phyloP scores from a whole-genome alignment of 2,888 invertebrate species.

The Orthosia cruda region DNA sequence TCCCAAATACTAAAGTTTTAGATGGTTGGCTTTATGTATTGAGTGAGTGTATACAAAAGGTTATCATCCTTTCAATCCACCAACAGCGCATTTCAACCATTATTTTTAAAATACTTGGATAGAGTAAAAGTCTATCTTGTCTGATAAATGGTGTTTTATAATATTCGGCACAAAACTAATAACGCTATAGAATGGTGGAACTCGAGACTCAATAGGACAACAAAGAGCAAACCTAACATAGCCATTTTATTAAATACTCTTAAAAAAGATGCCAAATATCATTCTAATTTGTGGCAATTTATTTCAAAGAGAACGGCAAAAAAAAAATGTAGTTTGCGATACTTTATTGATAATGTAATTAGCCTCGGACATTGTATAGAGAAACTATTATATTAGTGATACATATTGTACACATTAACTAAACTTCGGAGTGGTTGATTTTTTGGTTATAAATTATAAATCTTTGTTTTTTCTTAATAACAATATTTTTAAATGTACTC shows the following conservation, averaged over 20 bases:
- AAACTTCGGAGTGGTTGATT: too few species aligned
- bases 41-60: too few species aligned
- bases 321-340: not conserved
- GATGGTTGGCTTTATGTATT: slow-evolving; percentile 1
- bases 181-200: slow-evolving; percentile 40
- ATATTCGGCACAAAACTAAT: slow-evolving; percentile 23
- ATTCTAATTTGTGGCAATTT: not conserved
- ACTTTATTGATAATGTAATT: not conserved
- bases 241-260: slow-evolving; percentile 33
- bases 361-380: too few species aligned
- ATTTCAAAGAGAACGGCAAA: too few species aligned
- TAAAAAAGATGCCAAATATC: slow-evolving; percentile 20
- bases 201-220: slow-evolving; percentile 31
- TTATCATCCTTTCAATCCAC: too few species aligned
- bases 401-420: too few species aligned
- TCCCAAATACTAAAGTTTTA: slow-evolving; percentile 22
- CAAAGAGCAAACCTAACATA: slow-evolving; percentile 34
- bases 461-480: too few species aligned
- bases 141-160: slow-evolving; percentile 39
- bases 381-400: too few species aligned
- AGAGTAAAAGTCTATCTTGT: slow-evolving; percentile 21
- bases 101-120: slow-evolving; percentile 16
- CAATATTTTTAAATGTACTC: too few species aligned
- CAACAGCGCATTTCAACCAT: slow-evolving; percentile 9
- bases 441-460: too few species aligned